Base-by-base conservation (phyloP, 2,888 invertebrate genomes). In the Bibio marci region DNA sequence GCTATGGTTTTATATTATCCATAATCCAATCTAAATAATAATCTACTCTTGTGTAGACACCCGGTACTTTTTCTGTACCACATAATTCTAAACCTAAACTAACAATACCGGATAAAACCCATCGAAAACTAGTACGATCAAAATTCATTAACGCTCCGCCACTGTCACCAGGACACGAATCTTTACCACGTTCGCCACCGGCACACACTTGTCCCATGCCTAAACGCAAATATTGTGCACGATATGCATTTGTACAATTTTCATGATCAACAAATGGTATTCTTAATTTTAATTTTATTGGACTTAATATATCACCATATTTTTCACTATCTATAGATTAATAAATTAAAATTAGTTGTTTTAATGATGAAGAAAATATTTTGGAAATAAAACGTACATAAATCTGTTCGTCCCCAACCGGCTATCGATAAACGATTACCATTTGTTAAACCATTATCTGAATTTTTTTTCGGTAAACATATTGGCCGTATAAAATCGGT, bases 101-200 rank as follows among this genome's bases (percentile, higher is more conserved):
- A 0, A 80, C 76, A 2, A 80, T 60, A 1, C 75, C 80, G 4
- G 73, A 64, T 0, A 66, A 50, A 38, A 70, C 69, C 71, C 73
- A 75, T 1, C 66, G 59, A 1, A 62, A 56, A 22, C 60, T 62
- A 35, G 49, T 59, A 1, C 52, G 52, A 46, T 60, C 58, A 32
- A 57, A 56, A 46, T 56, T 63, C 80, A 82, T 81, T 5, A 83
- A 58, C 0, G 83, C 81, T 4, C 81, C 81, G 1, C 83, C 83
- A 1, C 80, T 58, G 35, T 61, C 62, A 0, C 82, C 82, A 13
- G 64, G 66, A 49, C 83, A 85, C 0, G 81, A 74, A 50, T 83
- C 83, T 49, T 74, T 67, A 4, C 70, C 68, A 40, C 62, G 66
- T 28, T 66, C 65, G 1, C 82, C 78, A 3, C 82, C 82, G 10